Evolutionary conservation across 2,113 vertebrate species (phyloP), one percentile per base, ranked within the genome.

Genomic region (Erythrocercus mccallii): DNA sequence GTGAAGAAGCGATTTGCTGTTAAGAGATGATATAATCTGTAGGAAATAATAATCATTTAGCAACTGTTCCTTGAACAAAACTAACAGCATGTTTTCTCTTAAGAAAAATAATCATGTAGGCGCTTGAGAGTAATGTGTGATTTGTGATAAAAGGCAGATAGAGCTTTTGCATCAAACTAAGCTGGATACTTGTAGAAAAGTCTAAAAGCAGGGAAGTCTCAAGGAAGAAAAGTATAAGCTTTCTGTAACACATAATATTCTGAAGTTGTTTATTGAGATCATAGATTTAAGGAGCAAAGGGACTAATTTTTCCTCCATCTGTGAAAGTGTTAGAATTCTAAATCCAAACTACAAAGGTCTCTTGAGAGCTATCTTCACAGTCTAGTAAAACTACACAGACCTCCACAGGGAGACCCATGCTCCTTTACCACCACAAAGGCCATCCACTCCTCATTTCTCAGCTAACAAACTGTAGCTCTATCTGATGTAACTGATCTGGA

Each of bases 31-130:
- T 90, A 94, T 56, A 68, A 74, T 92, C 88, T 91, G 44, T 57
- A 82, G 81, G 57, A 92, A 96, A 89, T 74, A 87, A 92, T 73
- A 86, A 78, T 64, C 15, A 84, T 81, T 95, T 89, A 91, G 61
- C 86, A 91, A 91, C 65, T 84, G 69, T 84, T 84, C 56, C 61
- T 91, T 74, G 27, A 31, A 61, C 51, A 91, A 88, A 91, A 74
- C 44, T 53, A 77, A 73, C 74, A 70, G 27, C 42, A 51, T 47
- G n/a, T 69, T 94, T 93, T 78, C 71, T 86, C 42, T 61, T 71
- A 81, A 86, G 73, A 74, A 92, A 86, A 81, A 86, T 71, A 88
- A 86, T 28, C 7, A 13, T 30, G 10, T 9, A 84, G 76, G 37
- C 91, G 31, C 8, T 40, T 90, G 54, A 86, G 25, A 87, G 64